These are phyloP conservation scores for Agonopterix heracliana DNA, from an alignment of 2,888 invertebrate genomes.

Conservation along the genomic window DNA sequence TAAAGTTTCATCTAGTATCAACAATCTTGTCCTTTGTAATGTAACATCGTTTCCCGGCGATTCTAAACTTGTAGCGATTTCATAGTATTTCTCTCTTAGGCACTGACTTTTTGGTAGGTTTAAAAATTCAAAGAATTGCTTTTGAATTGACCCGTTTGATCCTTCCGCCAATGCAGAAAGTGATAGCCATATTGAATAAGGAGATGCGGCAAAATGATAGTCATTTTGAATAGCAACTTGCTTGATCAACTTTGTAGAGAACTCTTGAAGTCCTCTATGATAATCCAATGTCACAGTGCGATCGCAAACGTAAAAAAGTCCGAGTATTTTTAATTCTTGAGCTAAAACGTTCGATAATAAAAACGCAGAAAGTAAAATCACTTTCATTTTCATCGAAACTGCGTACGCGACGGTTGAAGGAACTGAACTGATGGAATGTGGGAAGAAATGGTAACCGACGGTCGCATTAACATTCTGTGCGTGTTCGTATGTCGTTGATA, in stretches of 20 bases:
- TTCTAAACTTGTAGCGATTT: constrained; percentile 23
- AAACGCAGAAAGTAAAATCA: background rate
- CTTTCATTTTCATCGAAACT: background rate
- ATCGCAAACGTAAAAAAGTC: constrained; percentile 7
- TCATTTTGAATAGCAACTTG: constrained; percentile 7
- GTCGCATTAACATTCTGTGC: no score
- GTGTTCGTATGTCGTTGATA: no score
- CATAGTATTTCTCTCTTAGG: constrained; percentile 22
- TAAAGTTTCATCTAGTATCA: constrained; percentile 19
- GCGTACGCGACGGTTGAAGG: no score
- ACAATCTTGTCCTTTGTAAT: constrained; percentile 14
- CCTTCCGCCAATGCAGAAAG: constrained; percentile 30
- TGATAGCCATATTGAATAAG: constrained; percentile 26
- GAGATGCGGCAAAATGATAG: constrained; percentile 26
- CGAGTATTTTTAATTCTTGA: background rate
- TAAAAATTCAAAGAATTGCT: constrained; percentile 16
- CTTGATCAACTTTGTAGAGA: constrained; percentile 13
- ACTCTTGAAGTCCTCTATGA: constrained; percentile 7
- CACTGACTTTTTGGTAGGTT: constrained; percentile 24
- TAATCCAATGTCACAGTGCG: constrained; percentile 9
- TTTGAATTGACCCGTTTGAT: constrained; percentile 15
- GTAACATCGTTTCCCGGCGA: constrained; percentile 19
- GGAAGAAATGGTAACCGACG: no score
- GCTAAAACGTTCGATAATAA: background rate
- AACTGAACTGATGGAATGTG: no score